These are phyloP conservation scores for Drosophila prostipennis DNA, from an alignment of 2,888 invertebrate genomes.

Conservation along the genomic window DNA sequence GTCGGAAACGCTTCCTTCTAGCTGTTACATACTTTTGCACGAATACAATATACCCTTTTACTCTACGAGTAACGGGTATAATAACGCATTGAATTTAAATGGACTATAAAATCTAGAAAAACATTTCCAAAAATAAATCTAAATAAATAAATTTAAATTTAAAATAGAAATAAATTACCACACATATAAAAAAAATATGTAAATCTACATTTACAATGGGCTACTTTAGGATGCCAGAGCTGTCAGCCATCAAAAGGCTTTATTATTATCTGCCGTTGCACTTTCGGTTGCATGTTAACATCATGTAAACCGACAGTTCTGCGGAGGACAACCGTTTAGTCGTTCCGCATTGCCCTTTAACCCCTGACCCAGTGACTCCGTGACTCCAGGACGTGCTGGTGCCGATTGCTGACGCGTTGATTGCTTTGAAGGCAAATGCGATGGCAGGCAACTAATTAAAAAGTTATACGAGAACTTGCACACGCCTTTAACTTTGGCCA, in stretches of 20 bases:
- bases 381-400: constrained; percentile 19
- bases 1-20: no score
- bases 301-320: constrained; percentile 52
- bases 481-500: constrained; percentile 73
- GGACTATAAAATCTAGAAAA: no score
- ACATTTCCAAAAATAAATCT: no score
- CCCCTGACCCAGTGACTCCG: not conserved
- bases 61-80: no score
- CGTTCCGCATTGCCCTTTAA: not conserved
- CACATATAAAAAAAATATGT: no score
- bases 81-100: no score
- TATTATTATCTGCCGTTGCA: constrained; percentile 48
- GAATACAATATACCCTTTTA: no score
- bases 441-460: constrained; percentile 70
- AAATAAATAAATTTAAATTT: no score
- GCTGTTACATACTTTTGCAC: no score
- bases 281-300: constrained; percentile 74
- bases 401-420: constrained; percentile 51
- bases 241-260: constrained; percentile 45
- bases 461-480: constrained; percentile 66
- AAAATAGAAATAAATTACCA: no score
- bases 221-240: not conserved
- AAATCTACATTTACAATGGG: not conserved
- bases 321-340: constrained; percentile 33
- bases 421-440: constrained; percentile 66